Percentiles rank a stretch among this genome's conserved stretches.
Conservation (phyloP, 2,113 vertebrate species). For the Cephalophus harveyi region DNA sequence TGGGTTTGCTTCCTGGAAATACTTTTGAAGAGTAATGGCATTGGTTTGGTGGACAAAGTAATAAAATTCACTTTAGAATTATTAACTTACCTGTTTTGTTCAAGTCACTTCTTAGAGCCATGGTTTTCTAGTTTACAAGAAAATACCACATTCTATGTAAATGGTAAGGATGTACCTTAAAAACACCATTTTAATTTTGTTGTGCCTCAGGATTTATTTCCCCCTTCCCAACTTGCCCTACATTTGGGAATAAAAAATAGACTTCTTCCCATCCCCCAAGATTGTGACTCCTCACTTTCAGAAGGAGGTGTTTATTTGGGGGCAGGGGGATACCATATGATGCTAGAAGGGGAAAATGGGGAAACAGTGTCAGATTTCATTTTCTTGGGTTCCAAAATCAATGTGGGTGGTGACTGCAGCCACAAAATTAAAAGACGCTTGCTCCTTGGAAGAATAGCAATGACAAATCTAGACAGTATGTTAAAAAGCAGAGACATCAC, state of each 20-base stretch:
- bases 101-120: background rate
- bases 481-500: background rate
- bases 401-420: background rate
- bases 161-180: background rate
- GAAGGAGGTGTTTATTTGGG: background rate
- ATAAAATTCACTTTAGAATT: constrained; percentile 15
- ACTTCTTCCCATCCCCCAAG: background rate
- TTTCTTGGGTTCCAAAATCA: background rate
- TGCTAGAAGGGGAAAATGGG: background rate
- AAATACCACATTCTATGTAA: background rate
- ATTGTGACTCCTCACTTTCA: background rate
- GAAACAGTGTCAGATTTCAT: background rate
- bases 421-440: background rate
- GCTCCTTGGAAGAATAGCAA: background rate
- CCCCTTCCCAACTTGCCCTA: background rate
- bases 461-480: background rate
- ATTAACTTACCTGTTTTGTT: background rate
- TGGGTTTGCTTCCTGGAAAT: background rate
- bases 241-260: background rate
- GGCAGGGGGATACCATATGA: background rate
- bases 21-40: background rate
- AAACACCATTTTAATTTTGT: background rate
- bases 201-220: background rate
- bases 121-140: constrained; percentile 9
- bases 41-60: background rate